Base-by-base conservation (phyloP, 2,888 invertebrate genomes). In the Noctua comes region DNA sequence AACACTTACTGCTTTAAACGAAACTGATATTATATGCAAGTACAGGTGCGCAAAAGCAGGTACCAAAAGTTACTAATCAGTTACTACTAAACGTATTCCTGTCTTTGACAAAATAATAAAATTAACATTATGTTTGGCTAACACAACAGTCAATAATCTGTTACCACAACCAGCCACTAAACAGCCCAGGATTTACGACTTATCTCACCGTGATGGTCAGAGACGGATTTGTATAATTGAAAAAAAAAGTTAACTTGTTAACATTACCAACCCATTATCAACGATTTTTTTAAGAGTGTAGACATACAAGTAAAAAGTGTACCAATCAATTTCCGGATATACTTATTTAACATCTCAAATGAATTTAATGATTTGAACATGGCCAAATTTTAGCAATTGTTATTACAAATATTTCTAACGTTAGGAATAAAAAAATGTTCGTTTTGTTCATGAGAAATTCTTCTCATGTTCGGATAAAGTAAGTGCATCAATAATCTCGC, bases 121-220 rank as follows among this genome's bases (percentile, higher is more conserved):
- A 65, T 10, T 64, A 64, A 36, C 62, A 36, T 36, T 2, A 40
- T 40, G 79, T 66, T 43, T 40, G 31, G 43, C 6, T 21, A 83
- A 64, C 46, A 62, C 62, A 73, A 74, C 27, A 54, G 68, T 71
- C 76, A 76, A 89, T 91, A 89, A 88, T 84, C 81, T 73, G 83
- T 86, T 88, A 83, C 85, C 81, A 74, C 80, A 84, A 85, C 87
- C 86, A 79, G 68, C 73, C 73, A 79, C 82, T 86, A 88, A 89
- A 82, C 86, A 86, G 84, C 68, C 48, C 46, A 83, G 82, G 88
- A 91, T 93, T 93, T 92, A 93, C 71, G 84, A 86, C 80, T 80
- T 79, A 73, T 74, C 68, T 77, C 59, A 68, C 59, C 46, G 16
- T 68, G 43, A 43, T 43, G 40, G 0, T 2, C 88, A 86, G 83